Percentiles rank a stretch among this genome's conserved stretches.
phyloP scores from a whole-genome alignment of 2,888 invertebrate genomes.

The Orgyia antiqua region DNA sequence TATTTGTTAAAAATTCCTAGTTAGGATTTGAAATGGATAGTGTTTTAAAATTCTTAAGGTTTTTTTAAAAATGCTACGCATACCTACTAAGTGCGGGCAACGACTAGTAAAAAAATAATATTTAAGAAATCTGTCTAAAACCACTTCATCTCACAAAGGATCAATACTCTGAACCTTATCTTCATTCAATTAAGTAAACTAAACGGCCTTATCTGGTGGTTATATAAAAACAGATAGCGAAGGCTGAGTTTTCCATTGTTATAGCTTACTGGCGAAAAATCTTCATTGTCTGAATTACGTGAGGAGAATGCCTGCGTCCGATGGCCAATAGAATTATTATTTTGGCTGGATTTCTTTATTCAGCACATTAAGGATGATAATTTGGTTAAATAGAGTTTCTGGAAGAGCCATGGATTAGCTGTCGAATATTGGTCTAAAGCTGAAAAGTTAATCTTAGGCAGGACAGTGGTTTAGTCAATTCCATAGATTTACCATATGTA shows the following conservation, averaged over 20 bases:
- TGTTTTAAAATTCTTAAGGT: too few relatives aligned
- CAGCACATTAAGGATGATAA: constrained; percentile 32
- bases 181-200: constrained; percentile 24
- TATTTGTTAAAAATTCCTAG: too few relatives aligned
- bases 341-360: constrained; percentile 44
- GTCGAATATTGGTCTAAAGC: too few relatives aligned
- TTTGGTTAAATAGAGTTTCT: constrained; percentile 15
- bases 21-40: too few relatives aligned
- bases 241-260: constrained; percentile 43
- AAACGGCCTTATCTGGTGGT: constrained; percentile 16
- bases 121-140: not conserved
- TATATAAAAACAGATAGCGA: constrained; percentile 12
- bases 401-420: too few relatives aligned
- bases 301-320: constrained; percentile 46
- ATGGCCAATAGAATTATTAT: constrained; percentile 55
- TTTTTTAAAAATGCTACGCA: too few relatives aligned
- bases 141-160: constrained; percentile 1
- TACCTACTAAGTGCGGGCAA: too few relatives aligned
- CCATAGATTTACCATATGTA: too few relatives aligned
- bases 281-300: constrained; percentile 59
- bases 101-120: not conserved
- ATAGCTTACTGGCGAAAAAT: constrained; percentile 36
- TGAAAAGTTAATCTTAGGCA: too few relatives aligned
- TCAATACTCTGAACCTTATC: constrained; percentile 10
- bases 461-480: too few relatives aligned